Percentiles rank a stretch among this genome's conserved stretches.
Evolutionary conservation across 2,888 invertebrate species (phyloP).

Genomic region (Hydroisotoma schaefferi): DNA sequence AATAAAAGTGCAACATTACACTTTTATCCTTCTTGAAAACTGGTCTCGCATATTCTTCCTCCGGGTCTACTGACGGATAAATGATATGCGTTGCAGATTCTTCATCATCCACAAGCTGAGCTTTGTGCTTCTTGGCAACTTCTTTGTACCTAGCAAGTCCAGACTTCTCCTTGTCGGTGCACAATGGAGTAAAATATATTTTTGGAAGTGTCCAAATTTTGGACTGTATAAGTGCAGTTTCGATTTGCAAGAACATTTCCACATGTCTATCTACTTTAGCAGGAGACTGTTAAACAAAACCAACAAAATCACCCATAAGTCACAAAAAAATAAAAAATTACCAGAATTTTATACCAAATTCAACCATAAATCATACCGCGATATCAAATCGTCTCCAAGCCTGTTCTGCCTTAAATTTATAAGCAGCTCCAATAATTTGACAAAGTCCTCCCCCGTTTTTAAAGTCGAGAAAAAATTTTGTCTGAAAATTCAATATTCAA

Average conservation of each 20-base stretch:
- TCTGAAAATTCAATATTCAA: constrained; percentile 58
- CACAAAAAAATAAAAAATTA: background rate
- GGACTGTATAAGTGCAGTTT: constrained; percentile 75
- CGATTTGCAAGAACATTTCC: constrained; percentile 88
- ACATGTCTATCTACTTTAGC: constrained; percentile 86
- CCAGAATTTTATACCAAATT: background rate
- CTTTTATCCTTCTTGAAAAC: constrained; percentile 75
- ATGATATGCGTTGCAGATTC: constrained; percentile 90
- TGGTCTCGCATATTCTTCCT: constrained; percentile 87
- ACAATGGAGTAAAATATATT: constrained; percentile 68
- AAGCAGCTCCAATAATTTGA: constrained; percentile 88
- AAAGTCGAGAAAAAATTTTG: constrained; percentile 93
- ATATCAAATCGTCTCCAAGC: constrained; percentile 93
- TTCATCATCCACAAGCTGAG: constrained; percentile 68
- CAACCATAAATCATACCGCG: constrained; percentile 73
- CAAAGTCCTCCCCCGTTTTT: constrained; percentile 89
- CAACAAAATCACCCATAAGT: background rate
- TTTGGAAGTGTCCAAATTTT: constrained; percentile 75
- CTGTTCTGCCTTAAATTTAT: constrained; percentile 93
- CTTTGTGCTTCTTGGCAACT: constrained; percentile 81
- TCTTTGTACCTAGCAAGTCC: constrained; percentile 78
- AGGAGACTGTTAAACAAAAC: constrained; percentile 65
- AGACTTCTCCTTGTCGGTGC: constrained; percentile 72
- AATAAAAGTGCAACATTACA: constrained; percentile 92
- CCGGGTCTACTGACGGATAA: constrained; percentile 79